These are phyloP conservation scores for Strix occidentalis DNA, from an alignment of 2,797 vertebrate genomes.

Conservation along the genomic window DNA sequence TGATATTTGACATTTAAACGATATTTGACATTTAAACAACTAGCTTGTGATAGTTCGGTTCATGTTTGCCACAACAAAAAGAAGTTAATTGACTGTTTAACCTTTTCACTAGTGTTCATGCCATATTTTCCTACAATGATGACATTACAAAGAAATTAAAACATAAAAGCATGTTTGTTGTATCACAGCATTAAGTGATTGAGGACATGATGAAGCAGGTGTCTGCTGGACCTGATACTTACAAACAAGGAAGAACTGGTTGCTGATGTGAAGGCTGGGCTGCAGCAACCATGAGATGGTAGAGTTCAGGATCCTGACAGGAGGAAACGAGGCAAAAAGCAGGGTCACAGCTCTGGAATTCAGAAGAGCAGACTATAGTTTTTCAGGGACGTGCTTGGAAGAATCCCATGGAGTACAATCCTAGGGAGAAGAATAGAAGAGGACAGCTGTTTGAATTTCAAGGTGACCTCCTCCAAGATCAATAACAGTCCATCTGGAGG, in stretches of 20 bases:
- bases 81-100: background rate
- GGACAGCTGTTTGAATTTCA: background rate
- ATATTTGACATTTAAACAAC: background rate
- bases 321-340: background rate
- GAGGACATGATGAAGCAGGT: rapidly evolving
- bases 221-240: background rate
- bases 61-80: background rate
- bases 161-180: background rate
- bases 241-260: background rate
- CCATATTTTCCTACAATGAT: background rate
- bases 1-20: background rate
- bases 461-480: background rate
- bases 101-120: background rate
- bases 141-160: background rate
- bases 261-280: background rate
- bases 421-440: background rate
- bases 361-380: background rate
- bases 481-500: background rate
- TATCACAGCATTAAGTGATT: background rate
- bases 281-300: background rate
- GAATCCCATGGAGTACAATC: background rate
- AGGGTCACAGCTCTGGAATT: background rate
- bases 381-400: background rate
- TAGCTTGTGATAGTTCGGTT: background rate
- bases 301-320: background rate